phyloP scores from a whole-genome alignment of 2,888 invertebrate species.

The Andrena minutula region DNA sequence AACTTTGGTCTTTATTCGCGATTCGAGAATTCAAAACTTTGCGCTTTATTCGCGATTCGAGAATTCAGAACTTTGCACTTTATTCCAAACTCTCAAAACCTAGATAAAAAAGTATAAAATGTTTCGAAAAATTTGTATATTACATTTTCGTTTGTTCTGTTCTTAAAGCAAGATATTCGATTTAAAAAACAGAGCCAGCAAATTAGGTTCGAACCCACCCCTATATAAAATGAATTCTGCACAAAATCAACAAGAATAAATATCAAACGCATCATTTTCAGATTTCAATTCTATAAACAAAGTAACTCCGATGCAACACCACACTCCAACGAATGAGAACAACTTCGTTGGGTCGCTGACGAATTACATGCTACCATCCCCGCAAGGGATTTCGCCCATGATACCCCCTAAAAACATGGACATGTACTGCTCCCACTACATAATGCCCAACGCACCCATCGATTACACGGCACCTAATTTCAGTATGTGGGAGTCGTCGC shows the following conservation, averaged over 20 bases:
- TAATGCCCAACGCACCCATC: conserved; percentile 78
- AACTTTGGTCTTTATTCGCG: too few relatives aligned
- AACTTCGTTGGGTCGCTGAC: conserved; percentile 80
- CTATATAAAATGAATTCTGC: conserved; percentile 1
- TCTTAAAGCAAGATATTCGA: too few relatives aligned
- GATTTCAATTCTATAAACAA: conserved; percentile 78
- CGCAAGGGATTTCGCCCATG: conserved; percentile 77
- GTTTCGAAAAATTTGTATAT: too few relatives aligned
- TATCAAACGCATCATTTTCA: conserved; percentile 49
- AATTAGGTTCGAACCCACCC: too few relatives aligned
- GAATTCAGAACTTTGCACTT: too few relatives aligned
- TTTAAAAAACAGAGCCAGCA: too few relatives aligned
- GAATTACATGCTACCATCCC: conserved; percentile 79
- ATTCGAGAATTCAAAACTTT: too few relatives aligned
- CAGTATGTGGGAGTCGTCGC: conserved; percentile 80
- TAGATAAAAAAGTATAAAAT: too few relatives aligned
- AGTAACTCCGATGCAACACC: conserved; percentile 75
- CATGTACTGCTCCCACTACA: conserved; percentile 81
- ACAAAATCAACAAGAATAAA: neutral
- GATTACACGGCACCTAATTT: conserved; percentile 79
- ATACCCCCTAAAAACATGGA: conserved; percentile 78
- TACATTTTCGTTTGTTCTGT: too few relatives aligned
- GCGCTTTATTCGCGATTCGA: too few relatives aligned
- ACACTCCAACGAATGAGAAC: conserved; percentile 76
- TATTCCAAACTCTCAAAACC: too few relatives aligned